A percentile compares a stretch with the other conserved stretches of the same genome.
Conservation (phyloP, 2,113 vertebrate species). For the Jacana jacana region DNA sequence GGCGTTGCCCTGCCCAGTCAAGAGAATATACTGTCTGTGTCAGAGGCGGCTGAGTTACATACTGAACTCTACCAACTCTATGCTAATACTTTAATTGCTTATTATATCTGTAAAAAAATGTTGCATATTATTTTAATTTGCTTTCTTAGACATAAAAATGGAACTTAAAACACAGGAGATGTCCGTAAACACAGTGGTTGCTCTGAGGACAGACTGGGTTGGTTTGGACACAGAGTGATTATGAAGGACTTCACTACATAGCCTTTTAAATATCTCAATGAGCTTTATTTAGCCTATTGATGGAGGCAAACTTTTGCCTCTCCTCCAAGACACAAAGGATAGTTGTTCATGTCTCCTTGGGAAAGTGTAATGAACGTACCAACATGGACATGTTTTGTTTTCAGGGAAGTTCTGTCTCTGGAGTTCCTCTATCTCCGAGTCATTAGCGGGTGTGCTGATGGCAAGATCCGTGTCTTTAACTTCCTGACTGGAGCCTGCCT, state of each 20-base stretch:
- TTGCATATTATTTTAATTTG: neutral
- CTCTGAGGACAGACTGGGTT: neutral
- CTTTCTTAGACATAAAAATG: neutral
- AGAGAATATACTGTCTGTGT: neutral
- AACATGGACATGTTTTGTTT: neutral
- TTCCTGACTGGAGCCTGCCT: conserved; percentile 85
- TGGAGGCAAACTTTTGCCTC: neutral
- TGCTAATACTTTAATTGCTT: neutral
- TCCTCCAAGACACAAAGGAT: neutral
- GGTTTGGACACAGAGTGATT: neutral
- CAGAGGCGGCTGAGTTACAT: neutral
- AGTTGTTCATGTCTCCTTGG: neutral
- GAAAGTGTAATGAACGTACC: neutral
- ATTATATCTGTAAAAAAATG: neutral
- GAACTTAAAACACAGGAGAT: neutral
- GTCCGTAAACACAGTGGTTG: neutral
- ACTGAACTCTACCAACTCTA: neutral
- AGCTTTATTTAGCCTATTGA: neutral
- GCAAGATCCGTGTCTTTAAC: conserved; percentile 87
- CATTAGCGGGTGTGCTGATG: conserved; percentile 87
- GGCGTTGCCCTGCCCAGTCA: neutral
- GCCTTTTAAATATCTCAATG: neutral
- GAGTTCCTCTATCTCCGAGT: conserved; percentile 83
- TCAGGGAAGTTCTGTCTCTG: conserved; percentile 85
- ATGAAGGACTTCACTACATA: neutral